Conservation (phyloP, 92 coral and sea anemone genomes). For the Montipora capitata region DNA sequence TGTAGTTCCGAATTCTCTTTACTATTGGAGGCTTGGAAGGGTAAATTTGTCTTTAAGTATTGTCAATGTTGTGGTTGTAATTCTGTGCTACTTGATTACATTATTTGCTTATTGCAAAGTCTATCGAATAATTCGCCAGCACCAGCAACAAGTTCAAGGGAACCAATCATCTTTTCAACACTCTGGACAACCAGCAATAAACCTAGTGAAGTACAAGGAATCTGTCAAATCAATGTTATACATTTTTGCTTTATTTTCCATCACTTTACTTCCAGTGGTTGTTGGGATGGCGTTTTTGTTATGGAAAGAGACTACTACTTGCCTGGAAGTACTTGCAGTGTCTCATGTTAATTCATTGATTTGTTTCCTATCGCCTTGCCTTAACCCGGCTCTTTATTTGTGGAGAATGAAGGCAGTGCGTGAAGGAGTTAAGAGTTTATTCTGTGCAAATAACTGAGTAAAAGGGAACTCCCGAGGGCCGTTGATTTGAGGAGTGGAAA, state of each 20-base stretch:
- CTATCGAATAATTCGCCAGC: constrained; percentile 15
- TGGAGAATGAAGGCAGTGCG: constrained; percentile 9
- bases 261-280: neutral
- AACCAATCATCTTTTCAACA: neutral
- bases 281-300: neutral
- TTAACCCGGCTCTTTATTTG: constrained; percentile 12
- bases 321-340: neutral
- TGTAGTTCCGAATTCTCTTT: neutral
- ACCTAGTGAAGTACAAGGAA: neutral
- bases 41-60: neutral
- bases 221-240: neutral
- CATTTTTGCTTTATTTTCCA: neutral
- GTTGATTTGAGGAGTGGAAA: no score
- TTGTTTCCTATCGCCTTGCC: neutral
- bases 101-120: constrained; percentile 7
- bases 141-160: constrained; percentile 22
- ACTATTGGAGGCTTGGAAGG: neutral
- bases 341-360: neutral
- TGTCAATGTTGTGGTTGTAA: neutral
- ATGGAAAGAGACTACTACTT: neutral
- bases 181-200: constrained; percentile 8
- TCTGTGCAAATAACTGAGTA: neutral
- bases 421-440: neutral
- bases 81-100: constrained; percentile 1
- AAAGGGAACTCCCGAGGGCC: no score